Conservation (phyloP, 2,797 vertebrate genomes). For the Sebastes aleutianus region DNA sequence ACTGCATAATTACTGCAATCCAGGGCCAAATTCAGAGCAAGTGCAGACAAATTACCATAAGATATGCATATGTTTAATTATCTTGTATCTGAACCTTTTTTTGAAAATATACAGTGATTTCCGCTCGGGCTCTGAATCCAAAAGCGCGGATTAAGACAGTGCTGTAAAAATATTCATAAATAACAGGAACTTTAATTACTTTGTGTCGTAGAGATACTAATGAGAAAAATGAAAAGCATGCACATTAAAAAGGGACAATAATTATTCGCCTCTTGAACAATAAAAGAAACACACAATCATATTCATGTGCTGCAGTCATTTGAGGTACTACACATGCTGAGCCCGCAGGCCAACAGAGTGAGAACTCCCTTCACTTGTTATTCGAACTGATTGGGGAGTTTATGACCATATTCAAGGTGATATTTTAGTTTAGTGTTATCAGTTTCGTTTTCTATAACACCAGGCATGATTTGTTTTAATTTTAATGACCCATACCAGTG, state of each 20-base stretch:
- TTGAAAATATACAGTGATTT: not conserved
- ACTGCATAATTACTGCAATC: conserved; percentile 12
- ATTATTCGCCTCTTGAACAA: not conserved
- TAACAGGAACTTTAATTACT: conserved; percentile 33
- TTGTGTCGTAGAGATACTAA: conserved; percentile 22
- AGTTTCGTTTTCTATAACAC: not conserved
- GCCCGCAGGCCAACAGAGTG: not conserved
- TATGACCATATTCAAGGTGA: conserved; percentile 12
- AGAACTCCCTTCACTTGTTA: not conserved
- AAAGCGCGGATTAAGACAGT: not conserved
- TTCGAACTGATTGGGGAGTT: not conserved
- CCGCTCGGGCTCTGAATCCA: not conserved
- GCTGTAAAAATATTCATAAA: conserved; percentile 12
- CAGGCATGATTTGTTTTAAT: not conserved
- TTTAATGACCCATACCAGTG: conserved; percentile 10
- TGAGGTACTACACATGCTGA: not conserved
- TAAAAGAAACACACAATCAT: not conserved
- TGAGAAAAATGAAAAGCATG: conserved; percentile 29
- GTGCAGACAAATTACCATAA: not conserved
- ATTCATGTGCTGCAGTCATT: not conserved
- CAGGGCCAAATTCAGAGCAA: conserved; percentile 3
- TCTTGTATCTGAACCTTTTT: not conserved
- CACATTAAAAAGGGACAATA: not conserved
- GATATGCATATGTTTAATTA: conserved; percentile 20
- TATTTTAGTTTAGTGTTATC: not conserved